These are phyloP conservation scores for Noctuana brunneofusca DNA, from an alignment of 2,888 invertebrate genomes.

Conservation along the genomic window DNA sequence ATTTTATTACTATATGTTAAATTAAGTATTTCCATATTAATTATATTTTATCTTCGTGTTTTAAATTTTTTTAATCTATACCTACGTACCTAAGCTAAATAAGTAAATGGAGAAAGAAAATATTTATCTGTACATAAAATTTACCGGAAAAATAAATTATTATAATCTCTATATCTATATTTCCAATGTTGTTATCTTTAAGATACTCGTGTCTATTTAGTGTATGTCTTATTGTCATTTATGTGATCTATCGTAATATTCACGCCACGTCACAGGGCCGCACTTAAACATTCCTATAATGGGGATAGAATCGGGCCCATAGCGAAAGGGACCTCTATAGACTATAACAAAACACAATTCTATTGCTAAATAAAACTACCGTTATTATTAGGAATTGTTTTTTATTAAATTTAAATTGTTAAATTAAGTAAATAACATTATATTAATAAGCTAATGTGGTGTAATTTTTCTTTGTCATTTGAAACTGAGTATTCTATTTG, in stretches of 20 bases:
- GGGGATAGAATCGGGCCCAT: too few species aligned
- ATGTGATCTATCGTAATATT: conserved; percentile 1
- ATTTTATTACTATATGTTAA: background rate
- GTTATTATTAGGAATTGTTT: too few species aligned
- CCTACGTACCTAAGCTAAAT: background rate
- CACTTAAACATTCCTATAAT: background rate
- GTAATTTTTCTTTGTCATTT: too few species aligned
- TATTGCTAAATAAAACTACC: too few species aligned
- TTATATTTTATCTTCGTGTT: background rate
- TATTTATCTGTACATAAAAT: background rate
- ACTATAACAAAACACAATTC: too few species aligned
- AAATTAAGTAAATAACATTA: too few species aligned
- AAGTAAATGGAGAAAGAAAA: background rate
- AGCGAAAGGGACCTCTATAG: too few species aligned
- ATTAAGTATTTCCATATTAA: background rate
- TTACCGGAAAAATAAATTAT: background rate
- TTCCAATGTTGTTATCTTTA: conserved; percentile 1
- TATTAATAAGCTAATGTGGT: too few species aligned
- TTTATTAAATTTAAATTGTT: too few species aligned
- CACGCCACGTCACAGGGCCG: background rate
- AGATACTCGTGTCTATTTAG: background rate
- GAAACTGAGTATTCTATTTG: too few species aligned
- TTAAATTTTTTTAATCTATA: background rate
- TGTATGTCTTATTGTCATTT: background rate
- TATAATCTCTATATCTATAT: background rate